These are phyloP conservation scores for Apaloderma vittatum DNA, from an alignment of 2,113 vertebrate genomes.

Conservation along the genomic window DNA sequence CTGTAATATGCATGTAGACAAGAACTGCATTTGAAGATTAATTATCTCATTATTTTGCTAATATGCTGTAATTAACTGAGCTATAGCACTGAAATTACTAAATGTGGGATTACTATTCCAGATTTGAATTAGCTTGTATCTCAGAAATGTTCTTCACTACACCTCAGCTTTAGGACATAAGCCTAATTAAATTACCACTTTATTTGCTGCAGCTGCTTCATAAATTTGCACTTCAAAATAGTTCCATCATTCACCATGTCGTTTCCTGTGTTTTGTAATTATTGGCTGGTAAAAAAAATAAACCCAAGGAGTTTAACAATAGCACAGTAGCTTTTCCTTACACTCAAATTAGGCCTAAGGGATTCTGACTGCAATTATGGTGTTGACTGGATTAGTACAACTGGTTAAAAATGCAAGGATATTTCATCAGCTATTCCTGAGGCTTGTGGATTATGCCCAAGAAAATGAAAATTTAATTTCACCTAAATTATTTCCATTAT, in stretches of 20 bases:
- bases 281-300: conserved; percentile 36
- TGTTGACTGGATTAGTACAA: not conserved
- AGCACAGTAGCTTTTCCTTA: conserved; percentile 31
- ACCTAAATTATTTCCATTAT: conserved; percentile 3
- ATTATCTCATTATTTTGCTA: conserved; percentile 78
- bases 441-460: conserved; percentile 44
- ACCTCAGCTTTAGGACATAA: conserved; percentile 59
- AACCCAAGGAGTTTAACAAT: conserved; percentile 24
- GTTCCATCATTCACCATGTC: conserved; percentile 53
- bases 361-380: conserved; percentile 18
- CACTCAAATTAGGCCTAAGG: conserved; percentile 42
- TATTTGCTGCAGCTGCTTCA: conserved; percentile 65
- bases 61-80: conserved; percentile 73
- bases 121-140: conserved; percentile 49
- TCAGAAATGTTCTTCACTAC: conserved; percentile 58
- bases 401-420: conserved; percentile 31
- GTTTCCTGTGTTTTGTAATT: conserved; percentile 71
- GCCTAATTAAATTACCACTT: conserved; percentile 71
- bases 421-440: conserved; percentile 65
- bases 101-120: conserved; percentile 67
- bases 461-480: conserved; percentile 55
- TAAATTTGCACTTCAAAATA: conserved; percentile 60
- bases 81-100: conserved; percentile 72
- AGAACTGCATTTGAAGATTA: conserved; percentile 74
- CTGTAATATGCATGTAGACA: conserved; percentile 59